phyloP scores from a whole-genome alignment of 2,888 invertebrate species.

The Hanleya hanleyi region DNA sequence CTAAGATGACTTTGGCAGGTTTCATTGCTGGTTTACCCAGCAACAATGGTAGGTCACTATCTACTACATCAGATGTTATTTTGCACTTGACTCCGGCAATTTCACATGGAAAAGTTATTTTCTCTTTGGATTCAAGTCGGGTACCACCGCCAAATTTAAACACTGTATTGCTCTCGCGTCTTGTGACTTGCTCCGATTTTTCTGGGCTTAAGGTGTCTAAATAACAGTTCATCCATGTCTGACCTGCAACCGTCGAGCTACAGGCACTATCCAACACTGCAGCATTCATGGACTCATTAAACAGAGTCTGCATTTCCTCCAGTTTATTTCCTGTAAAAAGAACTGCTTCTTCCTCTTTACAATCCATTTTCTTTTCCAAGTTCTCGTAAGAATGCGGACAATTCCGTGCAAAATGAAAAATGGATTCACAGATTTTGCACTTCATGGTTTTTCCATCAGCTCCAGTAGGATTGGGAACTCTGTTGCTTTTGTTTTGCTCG shows the following conservation, averaged over 20 bases:
- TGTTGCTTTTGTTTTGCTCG: no score
- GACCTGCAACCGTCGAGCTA: conserved; percentile 6
- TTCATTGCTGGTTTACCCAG: conserved; percentile 31
- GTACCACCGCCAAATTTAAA: conserved; percentile 14
- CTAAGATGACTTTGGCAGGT: conserved; percentile 33
- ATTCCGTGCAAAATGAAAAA: conserved; percentile 2
- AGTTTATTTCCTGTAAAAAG: not conserved
- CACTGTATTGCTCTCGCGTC: not conserved
- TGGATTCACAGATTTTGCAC: conserved; percentile 5
- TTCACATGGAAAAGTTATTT: conserved; percentile 10
- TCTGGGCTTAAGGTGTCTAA: not conserved
- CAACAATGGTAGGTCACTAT: conserved; percentile 4
- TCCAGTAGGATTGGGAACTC: no score
- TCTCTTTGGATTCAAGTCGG: not conserved
- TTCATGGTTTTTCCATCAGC: not conserved
- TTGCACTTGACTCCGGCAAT: conserved; percentile 7
- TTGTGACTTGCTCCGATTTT: not conserved
- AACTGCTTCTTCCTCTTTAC: not conserved
- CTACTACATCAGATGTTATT: conserved; percentile 7
- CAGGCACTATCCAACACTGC: conserved; percentile 13
- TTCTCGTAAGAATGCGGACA: not conserved
- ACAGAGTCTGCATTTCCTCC: not conserved
- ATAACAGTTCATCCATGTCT: conserved; percentile 10
- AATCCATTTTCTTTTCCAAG: not conserved
- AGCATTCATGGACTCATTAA: conserved; percentile 7